phyloP scores from a whole-genome alignment of 2,797 vertebrate genomes.

The Sarcophilus harrisii region DNA sequence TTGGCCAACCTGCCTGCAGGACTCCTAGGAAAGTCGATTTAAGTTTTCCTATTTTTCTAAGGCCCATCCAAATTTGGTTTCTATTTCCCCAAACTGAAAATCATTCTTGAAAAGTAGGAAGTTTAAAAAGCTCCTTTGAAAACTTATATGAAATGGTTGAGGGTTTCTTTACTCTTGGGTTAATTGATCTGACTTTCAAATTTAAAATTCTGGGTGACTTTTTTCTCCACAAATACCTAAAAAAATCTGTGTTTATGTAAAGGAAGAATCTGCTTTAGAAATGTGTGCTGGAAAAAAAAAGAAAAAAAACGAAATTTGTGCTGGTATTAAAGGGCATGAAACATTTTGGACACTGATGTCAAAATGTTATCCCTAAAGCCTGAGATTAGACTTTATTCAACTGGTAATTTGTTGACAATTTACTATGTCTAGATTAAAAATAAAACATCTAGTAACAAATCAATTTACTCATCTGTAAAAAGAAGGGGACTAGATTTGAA shows the following conservation, averaged over 20 bases:
- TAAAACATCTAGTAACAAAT: background rate
- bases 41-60: background rate
- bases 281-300: background rate
- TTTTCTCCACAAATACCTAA: background rate
- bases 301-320: background rate
- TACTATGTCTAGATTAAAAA: background rate
- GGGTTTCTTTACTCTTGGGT: background rate
- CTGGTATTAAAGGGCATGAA: background rate
- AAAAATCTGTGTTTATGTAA: background rate
- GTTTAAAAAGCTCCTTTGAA: background rate
- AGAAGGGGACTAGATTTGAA: background rate
- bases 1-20: background rate
- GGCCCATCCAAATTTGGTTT: background rate
- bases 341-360: background rate
- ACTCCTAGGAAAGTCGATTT: background rate
- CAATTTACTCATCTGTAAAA: background rate
- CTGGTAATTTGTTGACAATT: background rate
- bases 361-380: background rate
- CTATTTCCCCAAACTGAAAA: background rate
- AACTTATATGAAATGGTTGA: background rate
- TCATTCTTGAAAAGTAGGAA: background rate
- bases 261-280: background rate
- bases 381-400: background rate
- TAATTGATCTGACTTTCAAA: background rate
- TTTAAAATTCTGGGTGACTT: background rate